These are phyloP conservation scores for Chrysolina americana DNA, from an alignment of 2,888 invertebrate species.

Conservation along the genomic window DNA sequence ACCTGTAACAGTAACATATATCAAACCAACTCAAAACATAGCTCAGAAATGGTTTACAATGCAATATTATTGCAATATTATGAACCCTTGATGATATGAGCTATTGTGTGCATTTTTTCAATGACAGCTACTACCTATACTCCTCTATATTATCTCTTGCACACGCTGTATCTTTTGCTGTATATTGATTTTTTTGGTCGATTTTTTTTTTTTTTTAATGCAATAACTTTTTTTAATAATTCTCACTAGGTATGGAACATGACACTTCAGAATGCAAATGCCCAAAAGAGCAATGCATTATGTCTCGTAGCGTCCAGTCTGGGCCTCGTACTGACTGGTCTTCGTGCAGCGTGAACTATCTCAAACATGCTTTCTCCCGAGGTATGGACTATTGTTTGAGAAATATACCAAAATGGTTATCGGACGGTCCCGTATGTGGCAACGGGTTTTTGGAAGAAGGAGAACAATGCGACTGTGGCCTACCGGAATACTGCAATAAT, in stretches of 20 bases:
- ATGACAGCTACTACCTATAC: too few relatives aligned
- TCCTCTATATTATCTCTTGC: too few relatives aligned
- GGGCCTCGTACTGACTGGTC: conserved; percentile 93
- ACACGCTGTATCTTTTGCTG: too few relatives aligned
- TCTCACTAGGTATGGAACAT: conserved; percentile 86
- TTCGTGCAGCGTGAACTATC: conserved; percentile 91
- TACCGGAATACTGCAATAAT: conserved; percentile 83
- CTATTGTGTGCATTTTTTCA: too few relatives aligned
- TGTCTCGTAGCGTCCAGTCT: conserved; percentile 94
- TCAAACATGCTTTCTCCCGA: conserved; percentile 87
- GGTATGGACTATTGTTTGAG: conserved; percentile 96
- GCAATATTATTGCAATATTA: too few relatives aligned
- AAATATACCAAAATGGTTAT: conserved; percentile 87
- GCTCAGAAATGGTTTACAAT: too few relatives aligned
- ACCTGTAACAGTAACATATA: too few relatives aligned
- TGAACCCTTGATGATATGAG: too few relatives aligned
- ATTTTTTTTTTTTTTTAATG: too few relatives aligned
- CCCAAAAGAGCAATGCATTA: conserved; percentile 92
- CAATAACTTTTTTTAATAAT: too few relatives aligned
- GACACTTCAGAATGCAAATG: conserved; percentile 91
- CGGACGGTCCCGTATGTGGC: conserved; percentile 91
- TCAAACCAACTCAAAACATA: too few relatives aligned
- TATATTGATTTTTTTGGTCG: too few relatives aligned
- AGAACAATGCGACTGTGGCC: conserved; percentile 96
- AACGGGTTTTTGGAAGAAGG: conserved; percentile 97